Conservation (phyloP, 1,140 invertebrate genomes). For the Hesperophylax magnus region DNA sequence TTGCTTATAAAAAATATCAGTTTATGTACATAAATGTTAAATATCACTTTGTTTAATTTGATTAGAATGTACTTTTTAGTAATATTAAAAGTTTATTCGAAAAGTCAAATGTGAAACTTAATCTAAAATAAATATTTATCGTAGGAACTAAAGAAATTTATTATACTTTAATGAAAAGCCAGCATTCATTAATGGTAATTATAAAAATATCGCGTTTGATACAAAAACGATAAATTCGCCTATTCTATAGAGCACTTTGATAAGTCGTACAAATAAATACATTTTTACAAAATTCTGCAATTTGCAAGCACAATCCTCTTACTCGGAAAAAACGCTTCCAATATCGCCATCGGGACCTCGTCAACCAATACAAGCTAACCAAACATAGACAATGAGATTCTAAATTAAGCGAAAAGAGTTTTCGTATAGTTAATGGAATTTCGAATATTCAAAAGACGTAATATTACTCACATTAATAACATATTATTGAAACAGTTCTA, state of each 20-base stretch:
- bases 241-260: slow-evolving; percentile 24
- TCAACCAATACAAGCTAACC: not conserved
- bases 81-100: slow-evolving; percentile 1
- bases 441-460: no score
- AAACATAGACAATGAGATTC: no score
- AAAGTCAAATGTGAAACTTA: slow-evolving; percentile 36
- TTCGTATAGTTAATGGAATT: no score
- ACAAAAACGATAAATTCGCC: slow-evolving; percentile 43
- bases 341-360: not conserved
- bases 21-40: slow-evolving; percentile 31
- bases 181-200: slow-evolving; percentile 44
- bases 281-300: slow-evolving; percentile 11
- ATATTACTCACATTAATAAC: no score
- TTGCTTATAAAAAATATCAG: slow-evolving; percentile 38
- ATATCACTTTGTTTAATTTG: slow-evolving; percentile 32
- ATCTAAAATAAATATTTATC: slow-evolving; percentile 46
- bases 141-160: slow-evolving; percentile 42
- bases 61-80: slow-evolving; percentile 22
- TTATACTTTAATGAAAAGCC: slow-evolving; percentile 42
- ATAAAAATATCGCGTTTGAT: slow-evolving; percentile 46
- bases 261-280: slow-evolving; percentile 25
- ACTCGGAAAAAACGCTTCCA: slow-evolving; percentile 7
- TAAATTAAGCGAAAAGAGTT: no score
- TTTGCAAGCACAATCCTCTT: slow-evolving; percentile 6
- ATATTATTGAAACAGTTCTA: no score